Evolutionary conservation across 2,888 invertebrate species (phyloP), one percentile per base, ranked within the genome.

Genomic region (Ptychoptera contaminata): DNA sequence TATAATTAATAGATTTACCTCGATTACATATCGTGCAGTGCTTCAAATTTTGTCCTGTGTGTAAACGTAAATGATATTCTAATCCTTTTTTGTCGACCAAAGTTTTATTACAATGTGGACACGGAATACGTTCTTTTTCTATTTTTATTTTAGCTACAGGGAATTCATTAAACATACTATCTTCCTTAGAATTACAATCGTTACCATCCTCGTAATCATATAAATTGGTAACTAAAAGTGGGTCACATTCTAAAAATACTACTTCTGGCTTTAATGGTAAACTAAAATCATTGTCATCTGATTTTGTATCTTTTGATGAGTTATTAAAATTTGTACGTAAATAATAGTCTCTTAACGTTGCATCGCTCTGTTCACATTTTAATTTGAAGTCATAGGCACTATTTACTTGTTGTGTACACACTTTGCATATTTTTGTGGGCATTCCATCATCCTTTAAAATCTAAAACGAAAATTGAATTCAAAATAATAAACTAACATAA

Each of bases 1-100:
- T 42, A 32, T 23, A 23, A 14, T n/a, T n/a, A 32, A 15, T 42
- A 7, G 16, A 39, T 29, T 23, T 42, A 44, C 49, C 49, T 34
- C 43, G 32, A 37, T 45, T 44, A 30, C 49, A 50, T 9, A 47
- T 46, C 8, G 36, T 14, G 30, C 49, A 50, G 29, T 44, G 37
- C 16, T 48, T 50, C 16, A 50, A 42, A 30, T 50, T 50, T 31
- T 50, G 40, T 14, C 49, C 48, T 3, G 48, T 47, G 29, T 50
- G 49, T 9, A 47, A 36, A 23, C 49, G 43, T n/a, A 46, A 37
- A 37, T 50, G 49, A 11, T 48, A 40, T 40, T 41, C 42, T 8
- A 50, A 43, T 8, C 48, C 47, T 42, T 47, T 48, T 12, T 40
- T 41, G 23, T 50, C 49, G 8, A 40, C 44, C 11, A 50, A 40